These are phyloP conservation scores for Rhopalosiphum nymphaeae DNA, from an alignment of 2,888 invertebrate species.

Conservation along the genomic window DNA sequence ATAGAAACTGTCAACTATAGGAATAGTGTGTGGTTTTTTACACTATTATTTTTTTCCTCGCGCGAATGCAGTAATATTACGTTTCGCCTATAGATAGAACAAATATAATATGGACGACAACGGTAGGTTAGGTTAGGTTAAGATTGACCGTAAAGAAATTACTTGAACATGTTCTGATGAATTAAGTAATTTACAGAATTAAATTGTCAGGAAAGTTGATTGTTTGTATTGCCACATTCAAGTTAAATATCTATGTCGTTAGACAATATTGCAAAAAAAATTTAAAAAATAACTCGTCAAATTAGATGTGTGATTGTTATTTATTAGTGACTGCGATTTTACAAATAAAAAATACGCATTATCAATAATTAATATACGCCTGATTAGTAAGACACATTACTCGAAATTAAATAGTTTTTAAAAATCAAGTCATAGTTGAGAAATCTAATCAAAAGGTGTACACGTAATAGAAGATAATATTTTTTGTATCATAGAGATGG, in stretches of 20 bases:
- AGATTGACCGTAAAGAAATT: not conserved
- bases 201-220: not conserved
- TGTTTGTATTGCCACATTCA: not conserved
- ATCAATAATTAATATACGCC: not conserved
- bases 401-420: too few relatives aligned
- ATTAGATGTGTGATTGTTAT: not conserved
- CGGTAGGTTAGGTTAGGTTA: too few relatives aligned
- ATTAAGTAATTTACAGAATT: not conserved
- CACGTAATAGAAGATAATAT: too few relatives aligned
- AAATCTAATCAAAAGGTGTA: too few relatives aligned
- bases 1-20: constrained; percentile 42
- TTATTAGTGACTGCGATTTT: not conserved
- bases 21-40: not conserved
- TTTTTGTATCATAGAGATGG: too few relatives aligned
- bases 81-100: not conserved
- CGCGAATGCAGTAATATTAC: constrained; percentile 5
- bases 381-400: not conserved
- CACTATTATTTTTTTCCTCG: not conserved
- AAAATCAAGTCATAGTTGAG: not conserved
- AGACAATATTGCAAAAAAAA: not conserved
- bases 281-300: not conserved
- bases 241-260: not conserved
- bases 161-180: not conserved
- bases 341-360: not conserved
- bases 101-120: not conserved